Conservation (phyloP, 1,140 invertebrate genomes). For the Steinernema khuongi region DNA sequence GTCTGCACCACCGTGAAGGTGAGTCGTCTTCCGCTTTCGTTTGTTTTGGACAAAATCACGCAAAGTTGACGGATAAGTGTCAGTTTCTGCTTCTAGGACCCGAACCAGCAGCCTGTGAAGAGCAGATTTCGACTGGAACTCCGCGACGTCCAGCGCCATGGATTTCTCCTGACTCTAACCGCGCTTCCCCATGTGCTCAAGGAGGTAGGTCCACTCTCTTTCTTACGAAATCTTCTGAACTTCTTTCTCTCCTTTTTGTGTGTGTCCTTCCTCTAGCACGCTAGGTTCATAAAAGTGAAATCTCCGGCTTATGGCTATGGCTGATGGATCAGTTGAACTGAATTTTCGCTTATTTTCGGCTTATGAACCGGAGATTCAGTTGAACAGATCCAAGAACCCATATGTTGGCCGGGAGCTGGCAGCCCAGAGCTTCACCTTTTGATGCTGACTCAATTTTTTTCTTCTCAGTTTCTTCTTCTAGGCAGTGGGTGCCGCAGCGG, state of each 20-base stretch:
- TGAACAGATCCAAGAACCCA: not conserved
- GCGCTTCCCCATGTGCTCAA: not conserved
- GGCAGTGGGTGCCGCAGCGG: not conserved
- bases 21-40: constrained; percentile 18
- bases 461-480: not conserved
- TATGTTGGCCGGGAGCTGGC: not conserved
- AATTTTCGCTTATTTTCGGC: too few species aligned
- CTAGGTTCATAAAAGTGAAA: too few species aligned
- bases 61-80: not conserved
- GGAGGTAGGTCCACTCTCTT: not conserved
- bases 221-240: too few species aligned
- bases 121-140: constrained; percentile 2
- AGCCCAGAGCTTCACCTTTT: not conserved
- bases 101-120: not conserved
- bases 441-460: not conserved
- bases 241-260: too few species aligned
- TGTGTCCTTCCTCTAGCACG: too few species aligned
- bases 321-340: too few species aligned
- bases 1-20: constrained; percentile 34
- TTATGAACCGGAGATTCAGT: too few species aligned
- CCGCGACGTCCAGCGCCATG: not conserved
- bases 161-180: not conserved
- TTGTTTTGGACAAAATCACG: constrained; percentile 2
- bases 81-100: constrained; percentile 21
- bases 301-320: too few species aligned